A percentile compares a stretch with the other conserved stretches of the same genome.
phyloP scores from a whole-genome alignment of 2,888 invertebrate genomes.

The Helleia helle region DNA sequence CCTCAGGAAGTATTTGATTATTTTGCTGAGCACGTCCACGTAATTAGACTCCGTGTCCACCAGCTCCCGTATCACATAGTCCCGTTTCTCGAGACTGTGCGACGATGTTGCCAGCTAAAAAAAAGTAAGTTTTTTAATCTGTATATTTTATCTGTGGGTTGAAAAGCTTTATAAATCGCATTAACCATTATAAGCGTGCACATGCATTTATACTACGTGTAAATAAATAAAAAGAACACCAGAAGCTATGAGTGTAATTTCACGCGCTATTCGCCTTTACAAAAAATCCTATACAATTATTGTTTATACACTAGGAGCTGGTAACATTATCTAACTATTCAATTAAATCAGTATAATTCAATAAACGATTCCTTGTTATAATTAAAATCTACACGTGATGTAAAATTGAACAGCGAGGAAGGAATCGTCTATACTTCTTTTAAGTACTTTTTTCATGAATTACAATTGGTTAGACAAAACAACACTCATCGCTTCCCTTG shows the following conservation, averaged over 20 bases:
- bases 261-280: background rate
- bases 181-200: slow-evolving; percentile 6
- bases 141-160: no score
- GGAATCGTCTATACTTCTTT: no score
- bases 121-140: slow-evolving; percentile 13
- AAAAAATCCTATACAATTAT: background rate
- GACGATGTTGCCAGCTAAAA: slow-evolving; percentile 67
- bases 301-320: background rate
- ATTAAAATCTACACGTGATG: no score
- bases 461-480: no score
- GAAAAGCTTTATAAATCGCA: background rate
- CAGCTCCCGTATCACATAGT: slow-evolving; percentile 93
- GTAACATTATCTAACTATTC: no score
- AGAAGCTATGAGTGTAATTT: slow-evolving; percentile 8
- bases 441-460: no score
- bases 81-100: slow-evolving; percentile 87
- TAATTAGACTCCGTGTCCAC: slow-evolving; percentile 98
- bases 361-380: no score
- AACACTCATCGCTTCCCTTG: slow-evolving; percentile 22
- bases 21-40: slow-evolving; percentile 91
- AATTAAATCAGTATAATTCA: no score
- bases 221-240: slow-evolving; percentile 3
- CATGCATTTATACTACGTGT: slow-evolving; percentile 2
- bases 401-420: no score
- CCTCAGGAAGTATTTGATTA: slow-evolving; percentile 85